Percentiles rank a stretch among this genome's conserved stretches.
Conservation (phyloP, 2,888 invertebrate species). For the Eupeodes luniger region DNA sequence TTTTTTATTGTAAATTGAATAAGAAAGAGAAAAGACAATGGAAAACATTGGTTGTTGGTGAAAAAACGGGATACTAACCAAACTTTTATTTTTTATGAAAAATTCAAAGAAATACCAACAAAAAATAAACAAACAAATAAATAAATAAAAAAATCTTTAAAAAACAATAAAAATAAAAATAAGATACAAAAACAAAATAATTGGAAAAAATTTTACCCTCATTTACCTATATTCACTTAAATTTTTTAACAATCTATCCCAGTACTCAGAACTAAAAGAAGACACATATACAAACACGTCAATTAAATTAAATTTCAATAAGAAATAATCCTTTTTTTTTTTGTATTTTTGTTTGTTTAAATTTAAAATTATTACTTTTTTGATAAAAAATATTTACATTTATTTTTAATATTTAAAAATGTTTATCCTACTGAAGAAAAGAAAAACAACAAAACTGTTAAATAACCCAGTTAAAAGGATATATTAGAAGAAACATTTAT, state of each 20-base stretch:
- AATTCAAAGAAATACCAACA: conserved; percentile 26
- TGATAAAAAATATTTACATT: conserved; percentile 46
- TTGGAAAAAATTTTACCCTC: conserved; percentile 64
- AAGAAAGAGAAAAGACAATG: conserved; percentile 63
- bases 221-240: conserved; percentile 85
- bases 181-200: conserved; percentile 10
- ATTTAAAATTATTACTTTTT: conserved; percentile 30
- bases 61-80: conserved; percentile 67
- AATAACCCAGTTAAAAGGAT: conserved; percentile 33
- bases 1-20: background rate
- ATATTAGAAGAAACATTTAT: conserved; percentile 49
- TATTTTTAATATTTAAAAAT: conserved; percentile 15
- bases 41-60: conserved; percentile 47
- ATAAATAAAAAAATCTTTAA: conserved; percentile 7
- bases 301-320: conserved; percentile 72
- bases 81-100: conserved; percentile 39
- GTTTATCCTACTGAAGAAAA: conserved; percentile 5
- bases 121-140: background rate
- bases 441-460: conserved; percentile 40
- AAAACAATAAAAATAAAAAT: conserved; percentile 26
- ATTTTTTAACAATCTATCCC: conserved; percentile 85
- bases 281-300: conserved; percentile 78
- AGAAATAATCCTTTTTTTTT: conserved; percentile 62
- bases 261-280: conserved; percentile 85
- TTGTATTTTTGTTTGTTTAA: conserved; percentile 20